phyloP scores from a whole-genome alignment of 2,888 invertebrate species.

The Drosophila diplacantha region DNA sequence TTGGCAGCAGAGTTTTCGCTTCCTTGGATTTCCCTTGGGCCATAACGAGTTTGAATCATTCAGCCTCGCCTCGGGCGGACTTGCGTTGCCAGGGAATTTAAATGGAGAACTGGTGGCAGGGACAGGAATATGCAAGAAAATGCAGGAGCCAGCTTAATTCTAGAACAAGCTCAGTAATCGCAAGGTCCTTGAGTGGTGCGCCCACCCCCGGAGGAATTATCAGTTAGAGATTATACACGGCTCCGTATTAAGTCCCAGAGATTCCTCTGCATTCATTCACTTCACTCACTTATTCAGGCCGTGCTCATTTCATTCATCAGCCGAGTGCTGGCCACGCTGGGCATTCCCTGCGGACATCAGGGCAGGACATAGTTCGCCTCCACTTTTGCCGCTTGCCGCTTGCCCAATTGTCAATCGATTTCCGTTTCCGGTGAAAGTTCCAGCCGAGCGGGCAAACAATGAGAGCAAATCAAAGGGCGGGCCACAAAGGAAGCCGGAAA shows the following conservation, averaged over 20 bases:
- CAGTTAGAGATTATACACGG: background rate
- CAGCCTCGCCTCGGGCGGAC: background rate
- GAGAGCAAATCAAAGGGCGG: constrained; percentile 51
- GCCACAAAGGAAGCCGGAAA: background rate
- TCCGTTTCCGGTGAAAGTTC: constrained; percentile 16
- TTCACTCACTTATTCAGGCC: constrained; percentile 10
- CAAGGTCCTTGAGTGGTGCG: background rate
- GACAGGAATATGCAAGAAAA: background rate
- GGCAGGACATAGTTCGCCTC: background rate
- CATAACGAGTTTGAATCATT: constrained; percentile 26
- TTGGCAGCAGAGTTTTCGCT: constrained; percentile 66
- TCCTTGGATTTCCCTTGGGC: constrained; percentile 42
- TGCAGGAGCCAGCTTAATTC: background rate
- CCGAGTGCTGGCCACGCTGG: background rate
- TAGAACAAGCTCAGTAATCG: background rate
- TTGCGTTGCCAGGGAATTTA: constrained; percentile 4
- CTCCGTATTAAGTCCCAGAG: background rate
- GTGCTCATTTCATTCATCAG: constrained; percentile 21
- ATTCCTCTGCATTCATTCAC: background rate
- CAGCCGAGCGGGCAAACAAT: constrained; percentile 23
- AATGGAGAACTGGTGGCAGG: background rate
- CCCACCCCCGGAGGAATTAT: background rate
- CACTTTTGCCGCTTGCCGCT: background rate
- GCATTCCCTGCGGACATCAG: constrained; percentile 5
- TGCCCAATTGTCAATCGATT: constrained; percentile 18